A percentile compares a stretch with the other conserved stretches of the same genome.
Evolutionary conservation across 2,113 vertebrate species (phyloP).

Genomic region (Parotia lawesii): DNA sequence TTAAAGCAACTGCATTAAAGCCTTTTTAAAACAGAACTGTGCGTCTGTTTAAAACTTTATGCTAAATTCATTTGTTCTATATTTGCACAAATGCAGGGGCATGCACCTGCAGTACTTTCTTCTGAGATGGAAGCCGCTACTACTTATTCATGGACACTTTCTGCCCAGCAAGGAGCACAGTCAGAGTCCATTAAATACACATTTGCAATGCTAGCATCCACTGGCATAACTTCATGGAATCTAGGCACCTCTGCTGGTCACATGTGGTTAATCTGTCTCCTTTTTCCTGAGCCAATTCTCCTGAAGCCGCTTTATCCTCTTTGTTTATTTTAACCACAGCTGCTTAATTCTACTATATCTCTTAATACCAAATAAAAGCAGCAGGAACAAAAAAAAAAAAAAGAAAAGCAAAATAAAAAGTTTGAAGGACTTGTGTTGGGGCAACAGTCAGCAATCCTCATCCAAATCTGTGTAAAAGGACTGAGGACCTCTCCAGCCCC

Average conservation of each 20-base stretch:
- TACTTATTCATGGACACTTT: background rate
- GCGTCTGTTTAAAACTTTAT: background rate
- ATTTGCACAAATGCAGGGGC: background rate
- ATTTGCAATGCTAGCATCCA: background rate
- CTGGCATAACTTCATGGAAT: background rate
- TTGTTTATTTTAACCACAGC: slow-evolving; percentile 55
- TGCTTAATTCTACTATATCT: slow-evolving; percentile 28
- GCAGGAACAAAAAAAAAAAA: background rate
- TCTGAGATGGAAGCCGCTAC: slow-evolving; percentile 23
- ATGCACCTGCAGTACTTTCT: background rate
- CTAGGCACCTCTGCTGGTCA: background rate
- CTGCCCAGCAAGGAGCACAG: background rate
- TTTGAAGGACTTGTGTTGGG: background rate
- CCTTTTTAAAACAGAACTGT: background rate
- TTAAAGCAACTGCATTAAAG: background rate
- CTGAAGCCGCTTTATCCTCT: slow-evolving; percentile 30
- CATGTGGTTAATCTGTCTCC: background rate
- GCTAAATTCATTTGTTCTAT: background rate
- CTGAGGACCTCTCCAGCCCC: background rate
- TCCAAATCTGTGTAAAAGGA: background rate
- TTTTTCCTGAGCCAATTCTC: slow-evolving; percentile 3
- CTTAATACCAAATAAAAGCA: slow-evolving; percentile 32
- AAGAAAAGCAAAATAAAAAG: background rate
- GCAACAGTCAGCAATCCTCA: background rate
- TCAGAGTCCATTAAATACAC: background rate